phyloP scores from a whole-genome alignment of 2,797 vertebrate species.

The Poeciliopsis turneri region DNA sequence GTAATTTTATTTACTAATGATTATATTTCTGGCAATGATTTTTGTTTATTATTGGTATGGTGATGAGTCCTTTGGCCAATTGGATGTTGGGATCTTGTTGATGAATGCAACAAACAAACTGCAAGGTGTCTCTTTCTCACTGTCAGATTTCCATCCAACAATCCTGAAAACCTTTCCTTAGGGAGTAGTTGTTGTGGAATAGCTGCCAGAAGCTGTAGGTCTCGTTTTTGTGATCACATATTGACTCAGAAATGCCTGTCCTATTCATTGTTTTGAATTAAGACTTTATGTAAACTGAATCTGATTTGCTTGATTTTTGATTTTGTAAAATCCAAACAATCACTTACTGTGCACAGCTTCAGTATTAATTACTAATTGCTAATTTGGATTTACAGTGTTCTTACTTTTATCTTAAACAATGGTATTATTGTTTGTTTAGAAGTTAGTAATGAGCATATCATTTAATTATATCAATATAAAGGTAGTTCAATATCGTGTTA shows the following conservation, averaged over 20 bases:
- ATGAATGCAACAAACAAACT: not conserved
- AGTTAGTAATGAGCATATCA: not conserved
- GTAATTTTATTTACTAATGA: not conserved
- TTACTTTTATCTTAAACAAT: not conserved
- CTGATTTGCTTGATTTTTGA: no score
- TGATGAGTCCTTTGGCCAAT: conserved; percentile 10
- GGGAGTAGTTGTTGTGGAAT: conserved; percentile 6
- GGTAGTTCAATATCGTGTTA: not conserved
- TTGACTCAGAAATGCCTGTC: not conserved
- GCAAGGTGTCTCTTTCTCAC: conserved; percentile 7
- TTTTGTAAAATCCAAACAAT: no score
- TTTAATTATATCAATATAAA: not conserved
- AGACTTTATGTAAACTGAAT: no score
- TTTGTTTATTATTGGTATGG: conserved; percentile 3
- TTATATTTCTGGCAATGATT: not conserved
- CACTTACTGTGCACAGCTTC: no score
- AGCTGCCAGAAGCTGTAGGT: conserved; percentile 1
- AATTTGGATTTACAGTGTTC: not conserved
- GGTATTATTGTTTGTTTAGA: not conserved
- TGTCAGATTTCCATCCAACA: not conserved
- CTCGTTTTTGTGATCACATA: not conserved
- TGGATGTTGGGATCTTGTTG: not conserved
- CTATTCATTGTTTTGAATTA: not conserved
- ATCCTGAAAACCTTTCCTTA: not conserved
- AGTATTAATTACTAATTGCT: no score